Evolutionary conservation across 2,797 vertebrate species (phyloP), one percentile per base, ranked within the genome.

Genomic region (Macropus fuliginosus): DNA sequence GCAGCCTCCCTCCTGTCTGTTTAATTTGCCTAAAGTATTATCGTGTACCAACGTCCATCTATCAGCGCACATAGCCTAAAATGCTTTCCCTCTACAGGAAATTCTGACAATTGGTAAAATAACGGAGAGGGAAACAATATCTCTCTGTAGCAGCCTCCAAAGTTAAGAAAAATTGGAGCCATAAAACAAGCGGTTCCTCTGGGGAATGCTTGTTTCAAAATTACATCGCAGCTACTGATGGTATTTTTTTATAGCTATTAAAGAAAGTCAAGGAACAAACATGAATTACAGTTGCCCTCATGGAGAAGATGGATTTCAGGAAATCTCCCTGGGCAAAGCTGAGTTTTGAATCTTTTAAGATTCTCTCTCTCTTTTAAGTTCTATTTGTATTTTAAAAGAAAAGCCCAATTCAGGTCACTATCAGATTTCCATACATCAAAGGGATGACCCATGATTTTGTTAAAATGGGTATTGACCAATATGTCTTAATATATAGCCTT

Each of bases 31-130:
- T 56, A 93, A 94, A 59, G 54, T 91, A 74, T 24, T 92, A 92
- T 95, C 87, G 62, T 27, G 9, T 92, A 96, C 0, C 54, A 87
- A 95, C 93, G 91, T n/a, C 66, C 96, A 50, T 4, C 1, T 94
- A 97, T 98, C 96, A 95, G 95, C 56, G 89, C 93, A 54, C 94
- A 93, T 93, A 97, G 34, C 56, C 95, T 96, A 55, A 55, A 34
- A 55, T 46, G 81, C 95, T 10, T 21, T 90, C 90, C 93, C 94
- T 96, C 92, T 4, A 59, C 91, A 54, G 97, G 87, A 92, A 91
- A 93, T 56, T 24, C 27, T 90, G 89, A 95, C 96, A 97, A 97
- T 57, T 31, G 91, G 97, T 91, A 81, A 93, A 40, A 46, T 89
- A 1, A 46, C 91, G 97, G 90, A 12, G 91, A 54, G 62, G 92